Evolutionary conservation across 2,113 vertebrate genomes (phyloP).

Genomic region (Nansenia antarctica): DNA sequence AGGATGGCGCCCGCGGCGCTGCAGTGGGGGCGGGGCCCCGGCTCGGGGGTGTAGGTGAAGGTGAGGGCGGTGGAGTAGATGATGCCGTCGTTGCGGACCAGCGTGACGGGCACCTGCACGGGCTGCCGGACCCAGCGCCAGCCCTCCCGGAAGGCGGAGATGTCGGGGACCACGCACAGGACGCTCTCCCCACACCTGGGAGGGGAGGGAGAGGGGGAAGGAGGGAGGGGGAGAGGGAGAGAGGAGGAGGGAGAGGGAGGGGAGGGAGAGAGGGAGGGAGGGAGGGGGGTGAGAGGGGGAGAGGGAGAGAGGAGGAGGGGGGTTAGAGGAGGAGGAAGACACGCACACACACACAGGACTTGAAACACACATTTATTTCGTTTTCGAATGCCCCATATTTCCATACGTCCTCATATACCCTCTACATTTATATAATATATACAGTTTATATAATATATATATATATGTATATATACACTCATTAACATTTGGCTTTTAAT

Average conservation of each 20-base stretch:
- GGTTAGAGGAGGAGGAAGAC: neutral
- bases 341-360: neutral
- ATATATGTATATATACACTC: too few species aligned
- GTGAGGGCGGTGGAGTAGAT: slow-evolving; percentile 97
- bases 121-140: slow-evolving; percentile 97
- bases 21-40: slow-evolving; percentile 94
- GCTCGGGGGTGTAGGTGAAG: slow-evolving; percentile 97
- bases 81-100: slow-evolving; percentile 94
- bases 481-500: too few species aligned
- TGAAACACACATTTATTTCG: too few species aligned
- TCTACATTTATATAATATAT: too few species aligned
- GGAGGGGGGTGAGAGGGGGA: neutral
- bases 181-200: slow-evolving; percentile 92
- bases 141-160: slow-evolving; percentile 96
- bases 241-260: neutral
- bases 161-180: slow-evolving; percentile 96
- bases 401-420: too few species aligned
- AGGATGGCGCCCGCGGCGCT: slow-evolving; percentile 93
- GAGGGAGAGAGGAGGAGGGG: neutral
- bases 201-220: neutral
- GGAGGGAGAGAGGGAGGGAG: neutral
- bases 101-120: slow-evolving; percentile 95
- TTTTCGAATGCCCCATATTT: too few species aligned
- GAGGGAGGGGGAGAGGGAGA: neutral
- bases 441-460: too few species aligned